Percentiles rank a stretch among this genome's conserved stretches.
phyloP scores from a whole-genome alignment of 2,797 vertebrate genomes.

The Premnoplex brunnescens region DNA sequence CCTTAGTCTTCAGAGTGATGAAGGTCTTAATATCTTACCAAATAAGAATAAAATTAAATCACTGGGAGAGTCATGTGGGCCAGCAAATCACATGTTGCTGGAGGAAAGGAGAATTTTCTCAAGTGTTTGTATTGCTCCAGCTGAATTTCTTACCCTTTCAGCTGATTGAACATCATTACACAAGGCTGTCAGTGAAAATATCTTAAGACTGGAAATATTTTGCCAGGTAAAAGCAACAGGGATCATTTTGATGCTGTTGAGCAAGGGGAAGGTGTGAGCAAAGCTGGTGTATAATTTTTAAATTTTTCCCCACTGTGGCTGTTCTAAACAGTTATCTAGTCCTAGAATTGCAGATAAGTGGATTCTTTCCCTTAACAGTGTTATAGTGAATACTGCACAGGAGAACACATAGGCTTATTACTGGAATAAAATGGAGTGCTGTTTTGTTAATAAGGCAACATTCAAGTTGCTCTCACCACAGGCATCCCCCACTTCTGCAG shows the following conservation, averaged over 20 bases:
- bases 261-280: not conserved
- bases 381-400: not conserved
- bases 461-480: not conserved
- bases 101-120: not conserved
- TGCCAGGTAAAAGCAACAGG: not conserved
- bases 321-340: not conserved
- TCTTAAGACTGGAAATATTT: not conserved
- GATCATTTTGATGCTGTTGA: not conserved
- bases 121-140: not conserved
- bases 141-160: not conserved
- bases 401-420: not conserved
- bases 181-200: not conserved
- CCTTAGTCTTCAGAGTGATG: not conserved
- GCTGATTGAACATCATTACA: not conserved
- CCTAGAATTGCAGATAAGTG: not conserved
- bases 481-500: not conserved
- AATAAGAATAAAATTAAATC: not conserved
- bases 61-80: not conserved
- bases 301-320: not conserved
- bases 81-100: not conserved
- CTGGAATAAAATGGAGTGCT: not conserved
- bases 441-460: not conserved
- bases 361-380: not conserved
- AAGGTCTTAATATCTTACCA: not conserved
- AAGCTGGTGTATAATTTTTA: not conserved